Percentiles rank a stretch among this genome's conserved stretches.
These are phyloP conservation scores for Drosophila nasuta DNA, from an alignment of 1,140 invertebrate genomes.

Conservation along the genomic window DNA sequence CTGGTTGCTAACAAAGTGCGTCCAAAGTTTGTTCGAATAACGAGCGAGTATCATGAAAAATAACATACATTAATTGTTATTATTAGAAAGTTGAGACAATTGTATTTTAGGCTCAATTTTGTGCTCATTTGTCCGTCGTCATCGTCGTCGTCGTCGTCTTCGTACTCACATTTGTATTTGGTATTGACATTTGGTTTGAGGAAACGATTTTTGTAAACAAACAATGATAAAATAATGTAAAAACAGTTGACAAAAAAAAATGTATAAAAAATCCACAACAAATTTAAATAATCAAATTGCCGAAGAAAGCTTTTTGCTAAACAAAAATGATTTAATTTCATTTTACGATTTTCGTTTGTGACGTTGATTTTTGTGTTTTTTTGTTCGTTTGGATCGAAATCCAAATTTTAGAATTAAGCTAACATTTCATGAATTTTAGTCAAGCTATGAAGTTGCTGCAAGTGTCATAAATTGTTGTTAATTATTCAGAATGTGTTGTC, in stretches of 20 bases:
- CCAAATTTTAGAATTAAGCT: slow-evolving; percentile 73
- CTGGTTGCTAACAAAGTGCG: slow-evolving; percentile 44
- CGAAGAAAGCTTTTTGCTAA: slow-evolving; percentile 63
- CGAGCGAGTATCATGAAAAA: slow-evolving; percentile 29
- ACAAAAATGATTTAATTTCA: slow-evolving; percentile 40
- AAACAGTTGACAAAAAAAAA: neutral
- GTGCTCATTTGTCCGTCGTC: slow-evolving; percentile 52
- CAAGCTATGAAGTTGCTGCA: slow-evolving; percentile 85
- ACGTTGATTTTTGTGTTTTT: slow-evolving; percentile 30
- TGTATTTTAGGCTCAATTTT: slow-evolving; percentile 41
- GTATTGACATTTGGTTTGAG: slow-evolving; percentile 72
- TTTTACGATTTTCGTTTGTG: slow-evolving; percentile 27
- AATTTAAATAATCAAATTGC: slow-evolving; percentile 12
- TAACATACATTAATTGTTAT: slow-evolving; percentile 1
- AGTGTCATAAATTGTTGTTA: slow-evolving; percentile 68
- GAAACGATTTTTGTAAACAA: slow-evolving; percentile 80
- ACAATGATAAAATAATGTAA: slow-evolving; percentile 8
- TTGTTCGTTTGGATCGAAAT: slow-evolving; percentile 24
- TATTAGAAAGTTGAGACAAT: slow-evolving; percentile 29
- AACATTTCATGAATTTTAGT: slow-evolving; percentile 79
- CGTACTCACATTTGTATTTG: slow-evolving; percentile 58
- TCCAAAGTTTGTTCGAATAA: slow-evolving; percentile 49
- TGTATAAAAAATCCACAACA: slow-evolving; percentile 19
- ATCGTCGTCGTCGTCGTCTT: slow-evolving; percentile 35
- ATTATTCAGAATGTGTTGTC: slow-evolving; percentile 49